These are phyloP conservation scores for Cryptotermes secundus DNA, from an alignment of 1,140 invertebrate genomes.

Conservation along the genomic window DNA sequence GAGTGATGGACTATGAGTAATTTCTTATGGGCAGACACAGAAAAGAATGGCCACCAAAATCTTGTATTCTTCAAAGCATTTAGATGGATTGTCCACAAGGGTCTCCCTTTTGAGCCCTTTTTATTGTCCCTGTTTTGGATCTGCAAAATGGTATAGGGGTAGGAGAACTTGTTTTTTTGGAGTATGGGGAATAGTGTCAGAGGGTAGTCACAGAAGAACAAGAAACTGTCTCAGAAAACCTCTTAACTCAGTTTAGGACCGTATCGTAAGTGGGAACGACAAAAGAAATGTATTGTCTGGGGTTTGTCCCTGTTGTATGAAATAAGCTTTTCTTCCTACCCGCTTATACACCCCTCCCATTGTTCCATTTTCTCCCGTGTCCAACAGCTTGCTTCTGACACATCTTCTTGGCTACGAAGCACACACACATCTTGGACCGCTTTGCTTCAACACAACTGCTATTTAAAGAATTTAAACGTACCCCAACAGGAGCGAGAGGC, in stretches of 20 bases:
- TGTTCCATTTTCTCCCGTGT: background rate
- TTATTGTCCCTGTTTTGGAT: constrained; percentile 1
- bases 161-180: background rate
- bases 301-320: background rate
- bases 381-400: background rate
- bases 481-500: too few relatives aligned
- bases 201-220: background rate
- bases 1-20: constrained; percentile 17
- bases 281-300: constrained; percentile 27
- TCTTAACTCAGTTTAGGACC: constrained; percentile 22
- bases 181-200: background rate
- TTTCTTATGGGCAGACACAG: background rate
- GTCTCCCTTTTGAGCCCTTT: background rate
- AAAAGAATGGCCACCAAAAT: constrained; percentile 1
- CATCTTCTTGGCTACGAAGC: too few relatives aligned
- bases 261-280: background rate
- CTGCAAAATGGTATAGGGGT: background rate
- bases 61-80: constrained; percentile 15
- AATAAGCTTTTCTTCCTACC: background rate
- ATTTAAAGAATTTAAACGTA: too few relatives aligned
- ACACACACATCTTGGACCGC: too few relatives aligned
- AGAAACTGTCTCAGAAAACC: background rate
- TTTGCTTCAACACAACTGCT: too few relatives aligned
- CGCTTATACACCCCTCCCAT: background rate
- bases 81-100: constrained; percentile 25